A percentile compares a stretch with the other conserved stretches of the same genome.
These are phyloP conservation scores for Exephanes ischioxanthus DNA, from an alignment of 2,888 invertebrate genomes.

Conservation along the genomic window DNA sequence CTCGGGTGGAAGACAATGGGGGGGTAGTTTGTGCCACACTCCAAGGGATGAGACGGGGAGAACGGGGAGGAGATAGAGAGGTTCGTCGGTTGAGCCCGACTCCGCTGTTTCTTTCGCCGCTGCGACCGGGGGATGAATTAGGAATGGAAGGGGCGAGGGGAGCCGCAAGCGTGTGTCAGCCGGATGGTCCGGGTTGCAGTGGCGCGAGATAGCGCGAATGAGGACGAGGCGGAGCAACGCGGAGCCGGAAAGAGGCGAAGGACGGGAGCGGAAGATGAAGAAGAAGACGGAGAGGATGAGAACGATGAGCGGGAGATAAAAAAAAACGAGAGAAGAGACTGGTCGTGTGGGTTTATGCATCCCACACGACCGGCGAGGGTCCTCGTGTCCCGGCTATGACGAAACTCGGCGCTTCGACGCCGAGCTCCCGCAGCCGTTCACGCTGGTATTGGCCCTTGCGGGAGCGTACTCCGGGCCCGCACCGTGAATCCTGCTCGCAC, in stretches of 20 bases:
- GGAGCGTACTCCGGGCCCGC: background rate
- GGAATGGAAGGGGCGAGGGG: slow-evolving; percentile 66
- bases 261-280: background rate
- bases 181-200: slow-evolving; percentile 66
- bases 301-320: slow-evolving; percentile 15
- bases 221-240: slow-evolving; percentile 42
- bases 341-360: slow-evolving; percentile 21
- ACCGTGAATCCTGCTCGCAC: slow-evolving; percentile 35
- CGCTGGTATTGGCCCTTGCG: slow-evolving; percentile 36
- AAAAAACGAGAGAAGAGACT: slow-evolving; percentile 16
- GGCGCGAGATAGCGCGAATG: slow-evolving; percentile 49
- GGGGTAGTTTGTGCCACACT: slow-evolving; percentile 59
- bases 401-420: slow-evolving; percentile 40
- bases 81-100: slow-evolving; percentile 18
- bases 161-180: slow-evolving; percentile 50
- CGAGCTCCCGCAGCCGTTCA: background rate
- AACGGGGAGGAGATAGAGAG: slow-evolving; percentile 12
- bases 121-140: slow-evolving; percentile 55
- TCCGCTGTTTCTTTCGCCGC: slow-evolving; percentile 40
- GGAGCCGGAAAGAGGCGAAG: slow-evolving; percentile 3
- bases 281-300: slow-evolving; percentile 21
- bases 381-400: slow-evolving; percentile 15
- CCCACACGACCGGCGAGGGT: background rate
- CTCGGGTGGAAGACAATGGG: slow-evolving; percentile 60
- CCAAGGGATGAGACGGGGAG: slow-evolving; percentile 58